Conservation (phyloP, 2,797 vertebrate species). For the Lagocephalus sceleratus region DNA sequence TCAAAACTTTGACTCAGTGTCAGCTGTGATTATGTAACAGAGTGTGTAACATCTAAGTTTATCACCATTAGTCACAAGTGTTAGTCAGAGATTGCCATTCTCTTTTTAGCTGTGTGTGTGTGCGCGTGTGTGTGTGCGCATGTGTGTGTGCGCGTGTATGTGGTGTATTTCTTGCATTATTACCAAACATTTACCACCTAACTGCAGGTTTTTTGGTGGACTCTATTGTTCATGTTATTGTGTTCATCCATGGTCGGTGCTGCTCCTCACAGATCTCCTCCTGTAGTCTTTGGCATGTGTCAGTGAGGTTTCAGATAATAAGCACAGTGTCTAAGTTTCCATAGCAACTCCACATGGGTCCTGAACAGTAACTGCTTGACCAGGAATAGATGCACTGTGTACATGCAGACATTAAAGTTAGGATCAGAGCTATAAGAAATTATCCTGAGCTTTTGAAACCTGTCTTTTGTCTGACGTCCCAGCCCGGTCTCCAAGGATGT, state of each 20-base stretch:
- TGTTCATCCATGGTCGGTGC: conserved; percentile 20
- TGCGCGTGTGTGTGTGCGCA: no score
- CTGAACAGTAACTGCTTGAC: conserved; percentile 56
- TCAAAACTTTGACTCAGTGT: conserved; percentile 11
- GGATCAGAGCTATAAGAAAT: conserved; percentile 23
- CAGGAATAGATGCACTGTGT: conserved; percentile 52
- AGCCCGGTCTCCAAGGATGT: conserved; percentile 35
- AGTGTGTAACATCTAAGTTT: conserved; percentile 19
- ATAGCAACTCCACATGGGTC: conserved; percentile 75
- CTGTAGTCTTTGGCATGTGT: conserved; percentile 50
- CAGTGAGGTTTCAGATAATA: conserved; percentile 65
- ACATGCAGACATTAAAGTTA: conserved; percentile 43
- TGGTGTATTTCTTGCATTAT: no score
- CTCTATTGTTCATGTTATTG: not conserved
- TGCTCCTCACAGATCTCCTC: conserved; percentile 47
- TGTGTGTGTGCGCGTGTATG: no score
- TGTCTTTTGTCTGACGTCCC: conserved; percentile 28
- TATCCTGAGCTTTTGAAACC: conserved; percentile 6
- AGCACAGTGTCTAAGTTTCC: conserved; percentile 72
- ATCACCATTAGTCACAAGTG: conserved; percentile 33
- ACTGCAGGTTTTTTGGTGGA: conserved; percentile 44
- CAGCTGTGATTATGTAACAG: conserved; percentile 16
- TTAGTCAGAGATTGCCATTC: conserved; percentile 39
- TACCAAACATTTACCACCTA: conserved; percentile 51
- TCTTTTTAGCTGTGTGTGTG: no score